Evolutionary conservation across 2,797 vertebrate genomes (phyloP).

Genomic region (Rousettus madagascariensis): DNA sequence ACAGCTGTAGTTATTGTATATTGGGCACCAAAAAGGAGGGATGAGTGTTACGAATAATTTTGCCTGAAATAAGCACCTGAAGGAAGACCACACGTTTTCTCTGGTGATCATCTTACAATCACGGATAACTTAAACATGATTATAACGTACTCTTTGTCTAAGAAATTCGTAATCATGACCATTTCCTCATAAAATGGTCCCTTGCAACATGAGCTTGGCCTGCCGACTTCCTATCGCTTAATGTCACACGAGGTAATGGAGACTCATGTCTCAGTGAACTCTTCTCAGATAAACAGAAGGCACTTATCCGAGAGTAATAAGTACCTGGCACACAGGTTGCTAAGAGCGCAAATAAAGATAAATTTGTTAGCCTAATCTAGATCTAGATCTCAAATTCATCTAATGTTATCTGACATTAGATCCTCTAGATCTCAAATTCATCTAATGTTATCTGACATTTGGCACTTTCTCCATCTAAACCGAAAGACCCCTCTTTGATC

Average conservation of each 20-base stretch:
- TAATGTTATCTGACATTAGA: constrained; percentile 71
- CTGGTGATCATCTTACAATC: not conserved
- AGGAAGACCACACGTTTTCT: not conserved
- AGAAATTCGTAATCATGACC: constrained; percentile 10
- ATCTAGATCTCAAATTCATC: constrained; percentile 68
- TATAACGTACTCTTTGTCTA: constrained; percentile 33
- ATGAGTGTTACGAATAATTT: constrained; percentile 47
- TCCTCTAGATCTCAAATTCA: constrained; percentile 65
- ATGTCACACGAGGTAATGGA: constrained; percentile 50
- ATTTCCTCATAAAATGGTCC: not conserved
- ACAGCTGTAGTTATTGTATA: constrained; percentile 51
- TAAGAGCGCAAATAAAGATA: constrained; percentile 68
- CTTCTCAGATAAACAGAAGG: constrained; percentile 66
- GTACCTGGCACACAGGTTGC: constrained; percentile 49
- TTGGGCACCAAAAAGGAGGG: not conserved
- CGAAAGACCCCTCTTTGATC: constrained; percentile 23
- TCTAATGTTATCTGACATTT: constrained; percentile 73
- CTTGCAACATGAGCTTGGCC: not conserved
- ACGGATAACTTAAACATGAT: not conserved
- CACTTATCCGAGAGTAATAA: constrained; percentile 52
- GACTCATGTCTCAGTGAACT: constrained; percentile 47
- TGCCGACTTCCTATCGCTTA: not conserved
- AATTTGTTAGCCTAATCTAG: constrained; percentile 65
- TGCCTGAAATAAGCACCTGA: not conserved
- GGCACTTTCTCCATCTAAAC: constrained; percentile 61